Conservation (phyloP, 2,888 invertebrate species). For the Elmis aenea region DNA sequence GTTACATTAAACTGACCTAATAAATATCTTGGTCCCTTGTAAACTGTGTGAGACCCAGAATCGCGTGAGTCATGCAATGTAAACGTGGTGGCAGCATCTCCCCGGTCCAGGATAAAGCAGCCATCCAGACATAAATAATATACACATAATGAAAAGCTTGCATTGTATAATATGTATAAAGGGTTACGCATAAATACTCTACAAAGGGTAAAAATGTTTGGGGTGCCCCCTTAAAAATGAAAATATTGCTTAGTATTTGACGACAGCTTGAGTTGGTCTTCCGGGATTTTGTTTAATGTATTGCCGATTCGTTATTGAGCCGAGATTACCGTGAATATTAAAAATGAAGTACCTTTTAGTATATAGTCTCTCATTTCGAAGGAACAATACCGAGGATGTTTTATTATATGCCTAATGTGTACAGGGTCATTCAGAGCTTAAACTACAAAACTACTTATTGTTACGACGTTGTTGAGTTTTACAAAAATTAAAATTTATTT, state of each 20-base stretch:
- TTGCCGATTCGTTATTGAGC: no score
- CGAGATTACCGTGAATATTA: no score
- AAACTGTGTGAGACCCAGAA: conserved; percentile 18
- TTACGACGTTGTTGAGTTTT: no score
- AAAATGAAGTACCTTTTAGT: no score
- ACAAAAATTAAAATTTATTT: no score
- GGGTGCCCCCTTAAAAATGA: conserved; percentile 35
- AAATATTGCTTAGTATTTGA: conserved; percentile 39
- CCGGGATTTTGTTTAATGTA: conserved; percentile 23
- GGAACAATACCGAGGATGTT: no score
- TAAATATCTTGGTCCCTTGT: conserved; percentile 15
- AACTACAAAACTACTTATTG: no score
- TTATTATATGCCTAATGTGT: no score
- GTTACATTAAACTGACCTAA: conserved; percentile 12
- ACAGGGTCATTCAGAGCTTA: no score
- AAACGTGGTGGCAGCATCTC: conserved; percentile 15
- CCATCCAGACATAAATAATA: conserved; percentile 45
- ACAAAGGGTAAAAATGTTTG: conserved; percentile 38
- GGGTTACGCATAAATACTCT: conserved; percentile 42
- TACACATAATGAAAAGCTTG: conserved; percentile 42
- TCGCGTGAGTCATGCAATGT: conserved; percentile 26
- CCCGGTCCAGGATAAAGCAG: conserved; percentile 23
- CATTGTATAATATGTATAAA: conserved; percentile 28
- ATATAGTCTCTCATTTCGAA: no score
- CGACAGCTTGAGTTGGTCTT: conserved; percentile 37